Percentiles rank a stretch among this genome's conserved stretches.
These are phyloP conservation scores for Drosophila biarmipes DNA, from an alignment of 1,140 invertebrate species.

Conservation along the genomic window DNA sequence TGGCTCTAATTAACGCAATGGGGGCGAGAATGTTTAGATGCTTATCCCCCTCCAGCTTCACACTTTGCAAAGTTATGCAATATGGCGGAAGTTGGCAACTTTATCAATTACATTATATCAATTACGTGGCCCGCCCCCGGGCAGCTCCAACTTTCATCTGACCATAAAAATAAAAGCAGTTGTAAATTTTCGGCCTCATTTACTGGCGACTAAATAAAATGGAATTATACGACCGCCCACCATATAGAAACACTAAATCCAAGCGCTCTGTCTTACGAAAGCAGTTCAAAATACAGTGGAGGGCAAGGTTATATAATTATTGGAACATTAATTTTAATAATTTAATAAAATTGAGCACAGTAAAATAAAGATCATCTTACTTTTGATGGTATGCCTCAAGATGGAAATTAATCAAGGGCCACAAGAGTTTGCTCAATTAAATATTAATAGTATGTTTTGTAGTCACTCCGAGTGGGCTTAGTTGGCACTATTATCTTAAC, in stretches of 20 bases:
- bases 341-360: too few relatives aligned
- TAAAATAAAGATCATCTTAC: too few relatives aligned
- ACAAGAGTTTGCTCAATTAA: not conserved
- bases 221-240: constrained; percentile 64
- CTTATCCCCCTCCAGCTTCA: constrained; percentile 41
- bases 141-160: constrained; percentile 48
- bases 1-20: constrained; percentile 32
- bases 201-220: constrained; percentile 73
- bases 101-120: constrained; percentile 78
- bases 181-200: constrained; percentile 76
- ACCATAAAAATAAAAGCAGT: constrained; percentile 67
- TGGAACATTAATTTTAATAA: not conserved
- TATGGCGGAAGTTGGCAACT: constrained; percentile 35
- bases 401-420: too few relatives aligned
- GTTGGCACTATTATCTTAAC: not conserved
- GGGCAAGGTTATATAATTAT: not conserved
- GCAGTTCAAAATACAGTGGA: constrained; percentile 1
- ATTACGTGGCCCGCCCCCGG: constrained; percentile 57
- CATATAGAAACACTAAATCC: constrained; percentile 62
- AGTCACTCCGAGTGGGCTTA: not conserved
- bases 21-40: constrained; percentile 22
- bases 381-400: too few relatives aligned
- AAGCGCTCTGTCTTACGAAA: constrained; percentile 7
- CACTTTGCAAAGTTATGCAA: constrained; percentile 46
- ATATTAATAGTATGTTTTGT: not conserved